phyloP scores from a whole-genome alignment of 2,888 invertebrate genomes.

The Oeneis ivallda region DNA sequence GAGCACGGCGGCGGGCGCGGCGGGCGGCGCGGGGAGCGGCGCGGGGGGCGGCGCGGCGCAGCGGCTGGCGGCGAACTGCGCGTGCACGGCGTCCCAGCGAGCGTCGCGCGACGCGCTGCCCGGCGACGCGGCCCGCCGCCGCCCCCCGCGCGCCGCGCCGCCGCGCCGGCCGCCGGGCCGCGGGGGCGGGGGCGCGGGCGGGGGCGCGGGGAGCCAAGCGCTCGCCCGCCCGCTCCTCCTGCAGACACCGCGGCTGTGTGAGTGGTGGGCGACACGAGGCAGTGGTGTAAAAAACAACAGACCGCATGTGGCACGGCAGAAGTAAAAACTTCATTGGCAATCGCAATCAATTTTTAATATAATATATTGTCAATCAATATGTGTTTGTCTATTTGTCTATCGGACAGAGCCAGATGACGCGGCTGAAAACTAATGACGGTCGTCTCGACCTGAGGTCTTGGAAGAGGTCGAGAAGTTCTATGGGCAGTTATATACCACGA shows the following conservation, averaged over 20 bases:
- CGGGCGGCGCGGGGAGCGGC: slow-evolving; percentile 40
- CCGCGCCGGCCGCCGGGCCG: slow-evolving; percentile 21
- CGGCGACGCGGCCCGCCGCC: slow-evolving; percentile 30
- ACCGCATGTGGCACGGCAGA: no score
- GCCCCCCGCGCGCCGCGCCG: slow-evolving; percentile 30
- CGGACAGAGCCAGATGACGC: no score
- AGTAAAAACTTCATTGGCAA: no score
- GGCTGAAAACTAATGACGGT: no score
- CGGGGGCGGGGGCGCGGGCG: slow-evolving; percentile 36
- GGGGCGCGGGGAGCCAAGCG: slow-evolving; percentile 37
- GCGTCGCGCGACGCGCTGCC: slow-evolving; percentile 46
- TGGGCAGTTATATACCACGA: no score
- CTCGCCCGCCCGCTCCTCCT: slow-evolving; percentile 37
- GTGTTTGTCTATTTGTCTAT: no score
- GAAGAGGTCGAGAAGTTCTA: no score
- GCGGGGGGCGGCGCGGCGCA: slow-evolving; percentile 38
- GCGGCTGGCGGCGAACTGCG: slow-evolving; percentile 58
- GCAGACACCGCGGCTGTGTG: neutral
- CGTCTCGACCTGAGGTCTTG: no score
- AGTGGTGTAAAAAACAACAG: no score
- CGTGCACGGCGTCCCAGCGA: slow-evolving; percentile 69
- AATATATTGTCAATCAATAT: no score
- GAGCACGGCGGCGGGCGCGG: slow-evolving; percentile 55
- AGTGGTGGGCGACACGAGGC: no score
- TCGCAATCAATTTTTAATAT: no score